phyloP scores from a whole-genome alignment of 2,797 vertebrate species.

The Moxostoma hubbsi region DNA sequence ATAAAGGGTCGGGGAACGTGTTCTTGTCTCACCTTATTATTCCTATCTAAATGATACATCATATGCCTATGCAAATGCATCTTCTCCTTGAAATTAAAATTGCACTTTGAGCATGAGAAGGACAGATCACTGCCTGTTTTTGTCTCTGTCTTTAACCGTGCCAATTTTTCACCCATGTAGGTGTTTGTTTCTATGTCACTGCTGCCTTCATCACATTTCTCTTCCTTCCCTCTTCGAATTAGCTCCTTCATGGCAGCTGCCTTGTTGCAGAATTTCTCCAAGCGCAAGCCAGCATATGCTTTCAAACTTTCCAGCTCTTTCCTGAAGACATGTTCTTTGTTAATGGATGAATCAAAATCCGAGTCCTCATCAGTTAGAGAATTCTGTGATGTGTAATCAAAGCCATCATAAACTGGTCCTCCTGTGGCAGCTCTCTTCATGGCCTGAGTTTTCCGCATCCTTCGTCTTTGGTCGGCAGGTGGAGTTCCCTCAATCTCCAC shows the following conservation, averaged over 20 bases:
- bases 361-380: conserved; percentile 76
- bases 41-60: conserved; percentile 97
- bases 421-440: conserved; percentile 80
- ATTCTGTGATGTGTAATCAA: conserved; percentile 74
- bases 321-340: conserved; percentile 75
- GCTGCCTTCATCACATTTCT: conserved; percentile 81
- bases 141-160: conserved; percentile 81
- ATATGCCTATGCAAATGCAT: conserved; percentile 93
- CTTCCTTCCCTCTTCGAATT: conserved; percentile 78
- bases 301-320: conserved; percentile 81
- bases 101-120: conserved; percentile 91
- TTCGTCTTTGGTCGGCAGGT: conserved; percentile 75
- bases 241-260: conserved; percentile 80
- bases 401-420: conserved; percentile 82
- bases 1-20: conserved; percentile 88
- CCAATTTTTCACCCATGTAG: conserved; percentile 81
- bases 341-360: conserved; percentile 75
- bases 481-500: conserved; percentile 57
- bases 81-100: conserved; percentile 93
- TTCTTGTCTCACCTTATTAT: conserved; percentile 91
- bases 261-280: conserved; percentile 69
- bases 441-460: conserved; percentile 84
- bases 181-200: conserved; percentile 82
- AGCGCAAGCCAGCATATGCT: conserved; percentile 79
- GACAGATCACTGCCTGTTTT: conserved; percentile 75